Percentiles rank a stretch among this genome's conserved stretches.
Conservation (phyloP, 2,888 invertebrate species). For the Phasia obesa region DNA sequence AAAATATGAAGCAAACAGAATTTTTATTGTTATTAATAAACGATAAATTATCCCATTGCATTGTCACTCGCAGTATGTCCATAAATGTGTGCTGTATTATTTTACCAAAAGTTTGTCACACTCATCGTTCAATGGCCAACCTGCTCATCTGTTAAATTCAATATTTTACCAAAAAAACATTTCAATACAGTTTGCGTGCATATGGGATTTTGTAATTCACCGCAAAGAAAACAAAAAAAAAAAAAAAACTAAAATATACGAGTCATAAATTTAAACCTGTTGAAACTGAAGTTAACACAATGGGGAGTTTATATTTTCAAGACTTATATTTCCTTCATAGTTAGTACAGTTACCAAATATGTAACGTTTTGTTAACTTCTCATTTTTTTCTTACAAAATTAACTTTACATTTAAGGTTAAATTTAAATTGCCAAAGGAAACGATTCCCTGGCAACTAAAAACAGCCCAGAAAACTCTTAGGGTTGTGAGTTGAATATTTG, state of each 20-base stretch:
- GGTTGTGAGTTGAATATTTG: too few relatives aligned
- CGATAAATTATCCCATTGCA: background rate
- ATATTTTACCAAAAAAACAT: background rate
- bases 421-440: background rate
- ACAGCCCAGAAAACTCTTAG: too few relatives aligned
- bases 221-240: background rate
- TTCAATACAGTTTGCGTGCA: background rate
- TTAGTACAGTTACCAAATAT: too few relatives aligned
- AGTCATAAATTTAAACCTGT: slow-evolving; percentile 13
- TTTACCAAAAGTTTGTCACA: background rate
- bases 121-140: slow-evolving; percentile 4
- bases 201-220: too few relatives aligned
- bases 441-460: background rate
- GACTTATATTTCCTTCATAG: too few relatives aligned
- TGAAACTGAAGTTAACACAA: background rate
- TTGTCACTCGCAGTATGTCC: background rate
- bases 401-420: background rate
- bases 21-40: too few relatives aligned
- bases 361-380: too few relatives aligned
- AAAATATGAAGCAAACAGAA: background rate
- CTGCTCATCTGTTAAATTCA: slow-evolving; percentile 14
- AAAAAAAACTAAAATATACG: background rate
- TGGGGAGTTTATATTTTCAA: too few relatives aligned
- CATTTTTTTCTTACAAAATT: background rate
- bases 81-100: background rate